phyloP scores from a whole-genome alignment of 2,888 invertebrate genomes.

The Zele albiditarsus region DNA sequence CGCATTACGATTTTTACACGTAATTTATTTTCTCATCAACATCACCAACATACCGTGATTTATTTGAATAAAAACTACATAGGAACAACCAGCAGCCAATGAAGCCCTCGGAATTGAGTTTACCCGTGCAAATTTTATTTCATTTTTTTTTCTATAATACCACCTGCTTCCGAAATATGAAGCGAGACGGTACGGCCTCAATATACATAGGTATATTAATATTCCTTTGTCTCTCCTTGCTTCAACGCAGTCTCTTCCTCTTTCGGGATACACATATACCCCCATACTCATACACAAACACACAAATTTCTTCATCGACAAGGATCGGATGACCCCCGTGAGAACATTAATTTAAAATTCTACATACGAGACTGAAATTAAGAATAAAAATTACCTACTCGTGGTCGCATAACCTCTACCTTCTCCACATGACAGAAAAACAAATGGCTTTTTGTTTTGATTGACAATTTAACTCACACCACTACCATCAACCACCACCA shows the following conservation, averaged over 20 bases:
- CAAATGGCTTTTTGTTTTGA: not conserved
- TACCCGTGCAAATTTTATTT: constrained; percentile 23
- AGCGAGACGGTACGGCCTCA: not conserved
- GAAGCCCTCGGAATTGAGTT: constrained; percentile 30
- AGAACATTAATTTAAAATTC: constrained; percentile 18
- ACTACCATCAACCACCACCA: no score
- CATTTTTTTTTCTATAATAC: constrained; percentile 26
- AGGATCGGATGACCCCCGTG: constrained; percentile 28
- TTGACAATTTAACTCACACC: not conserved
- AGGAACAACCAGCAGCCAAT: not conserved
- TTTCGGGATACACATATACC: not conserved
- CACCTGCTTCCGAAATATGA: constrained; percentile 53
- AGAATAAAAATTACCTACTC: not conserved
- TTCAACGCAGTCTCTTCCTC: constrained; percentile 15
- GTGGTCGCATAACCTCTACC: not conserved
- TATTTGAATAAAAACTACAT: not conserved
- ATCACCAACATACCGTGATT: not conserved
- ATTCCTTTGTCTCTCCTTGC: constrained; percentile 19
- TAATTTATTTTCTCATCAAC: not conserved
- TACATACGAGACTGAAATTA: not conserved
- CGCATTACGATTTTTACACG: not conserved
- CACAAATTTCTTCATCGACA: constrained; percentile 26
- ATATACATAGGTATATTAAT: not conserved
- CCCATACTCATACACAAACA: not conserved
- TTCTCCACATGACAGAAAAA: constrained; percentile 1